A percentile compares a stretch with the other conserved stretches of the same genome.
Evolutionary conservation across 2,113 vertebrate species (phyloP).

Genomic region (Stegastes partitus): DNA sequence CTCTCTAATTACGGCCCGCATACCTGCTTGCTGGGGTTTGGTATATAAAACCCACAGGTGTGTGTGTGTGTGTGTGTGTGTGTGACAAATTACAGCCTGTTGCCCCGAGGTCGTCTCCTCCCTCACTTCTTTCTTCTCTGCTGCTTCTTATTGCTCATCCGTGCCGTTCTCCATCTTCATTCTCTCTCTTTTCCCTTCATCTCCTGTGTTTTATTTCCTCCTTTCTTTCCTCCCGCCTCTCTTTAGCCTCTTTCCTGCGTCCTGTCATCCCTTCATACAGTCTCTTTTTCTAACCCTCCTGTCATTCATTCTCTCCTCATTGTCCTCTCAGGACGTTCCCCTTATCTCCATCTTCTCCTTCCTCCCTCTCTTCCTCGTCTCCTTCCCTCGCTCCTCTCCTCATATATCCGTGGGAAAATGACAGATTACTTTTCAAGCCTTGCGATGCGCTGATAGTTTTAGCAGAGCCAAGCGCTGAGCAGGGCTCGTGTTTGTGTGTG

Average conservation of each 20-base stretch:
- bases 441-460: constrained; percentile 32
- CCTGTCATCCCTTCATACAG: no score
- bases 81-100: constrained; percentile 27
- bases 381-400: background rate
- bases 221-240: background rate
- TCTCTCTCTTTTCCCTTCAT: background rate
- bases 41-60: constrained; percentile 49
- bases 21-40: constrained; percentile 36
- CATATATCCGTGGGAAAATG: constrained; percentile 28
- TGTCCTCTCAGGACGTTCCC: no score
- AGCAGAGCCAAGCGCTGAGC: background rate
- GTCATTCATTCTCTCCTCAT: background rate
- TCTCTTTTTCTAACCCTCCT: background rate
- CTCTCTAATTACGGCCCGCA: constrained; percentile 46
- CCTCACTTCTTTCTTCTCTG: background rate
- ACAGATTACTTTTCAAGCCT: constrained; percentile 9
- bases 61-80: constrained; percentile 8
- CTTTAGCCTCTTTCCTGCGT: no score
- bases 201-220: background rate
- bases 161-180: background rate
- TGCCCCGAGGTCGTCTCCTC: constrained; percentile 2
- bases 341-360: background rate
- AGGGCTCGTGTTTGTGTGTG: constrained; percentile 7
- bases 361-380: background rate
- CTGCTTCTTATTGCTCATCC: background rate